phyloP scores from a whole-genome alignment of 30 jellyfish, hydroid and myxozoan genomes.

The Aurelia sp. region DNA sequence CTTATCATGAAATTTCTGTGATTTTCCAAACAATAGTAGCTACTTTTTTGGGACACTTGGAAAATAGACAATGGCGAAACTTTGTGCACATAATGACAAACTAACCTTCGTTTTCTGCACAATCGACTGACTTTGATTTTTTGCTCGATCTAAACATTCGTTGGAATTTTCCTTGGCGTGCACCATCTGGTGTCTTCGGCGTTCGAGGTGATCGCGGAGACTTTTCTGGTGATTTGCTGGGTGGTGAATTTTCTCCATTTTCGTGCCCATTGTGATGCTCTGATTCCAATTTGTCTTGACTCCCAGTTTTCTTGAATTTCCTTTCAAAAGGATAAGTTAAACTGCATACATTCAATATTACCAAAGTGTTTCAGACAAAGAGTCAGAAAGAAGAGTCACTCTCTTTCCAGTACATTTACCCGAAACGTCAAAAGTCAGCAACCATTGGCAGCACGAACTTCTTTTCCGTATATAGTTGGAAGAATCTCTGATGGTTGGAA shows the following conservation, averaged over 20 bases:
- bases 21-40: too few species aligned
- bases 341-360: not conserved
- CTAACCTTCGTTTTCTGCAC: constrained; percentile 42
- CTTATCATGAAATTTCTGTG: too few species aligned
- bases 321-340: constrained; percentile 14
- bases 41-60: too few species aligned
- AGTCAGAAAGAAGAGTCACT: too few species aligned
- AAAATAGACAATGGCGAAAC: too few species aligned
- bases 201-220: constrained; percentile 54
- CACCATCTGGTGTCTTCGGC: constrained; percentile 37
- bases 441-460: too few species aligned
- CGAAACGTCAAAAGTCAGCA: too few species aligned
- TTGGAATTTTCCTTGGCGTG: constrained; percentile 60
- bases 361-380: too few species aligned
- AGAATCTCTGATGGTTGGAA: too few species aligned
- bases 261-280: constrained; percentile 70
- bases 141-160: constrained; percentile 64
- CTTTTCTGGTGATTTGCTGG: constrained; percentile 47
- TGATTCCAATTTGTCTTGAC: constrained; percentile 56
- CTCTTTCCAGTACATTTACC: too few species aligned
- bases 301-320: constrained; percentile 53
- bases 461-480: too few species aligned
- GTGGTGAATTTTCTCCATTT: constrained; percentile 52
- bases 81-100: too few species aligned
- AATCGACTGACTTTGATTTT: constrained; percentile 57